Conservation (phyloP, 2,113 vertebrate genomes). For the Sturnira hondurensis region DNA sequence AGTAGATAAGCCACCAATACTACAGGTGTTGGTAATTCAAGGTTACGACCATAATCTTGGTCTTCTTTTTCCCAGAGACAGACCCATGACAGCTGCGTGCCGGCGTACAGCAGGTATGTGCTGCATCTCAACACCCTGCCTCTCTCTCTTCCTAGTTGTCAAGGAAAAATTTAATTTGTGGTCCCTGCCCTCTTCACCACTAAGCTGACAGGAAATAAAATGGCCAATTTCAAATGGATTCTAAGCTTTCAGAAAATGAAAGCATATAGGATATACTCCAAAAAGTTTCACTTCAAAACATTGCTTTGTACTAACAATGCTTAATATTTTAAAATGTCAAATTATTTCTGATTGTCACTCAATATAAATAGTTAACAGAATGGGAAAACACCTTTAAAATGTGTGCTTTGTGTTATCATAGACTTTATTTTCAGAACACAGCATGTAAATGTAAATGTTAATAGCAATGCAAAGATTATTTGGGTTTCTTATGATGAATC, state of each 20-base stretch:
- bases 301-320: neutral
- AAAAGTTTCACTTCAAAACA: constrained; percentile 3
- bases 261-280: neutral
- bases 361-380: neutral
- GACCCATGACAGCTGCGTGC: constrained; percentile 55
- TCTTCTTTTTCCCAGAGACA: neutral
- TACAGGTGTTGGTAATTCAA: constrained; percentile 63
- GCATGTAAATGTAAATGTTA: neutral
- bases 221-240: constrained; percentile 32
- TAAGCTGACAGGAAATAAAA: constrained; percentile 48
- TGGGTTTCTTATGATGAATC: neutral
- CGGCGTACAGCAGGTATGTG: neutral
- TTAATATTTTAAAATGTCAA: neutral
- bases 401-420: neutral
- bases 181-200: neutral
- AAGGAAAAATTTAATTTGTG: constrained; percentile 66
- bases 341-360: neutral
- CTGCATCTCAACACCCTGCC: constrained; percentile 51
- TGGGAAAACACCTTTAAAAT: neutral
- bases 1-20: constrained; percentile 26
- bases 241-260: constrained; percentile 37
- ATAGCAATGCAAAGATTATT: neutral
- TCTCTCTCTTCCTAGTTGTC: constrained; percentile 32
- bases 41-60: constrained; percentile 62
- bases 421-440: neutral